Conservation (phyloP, 2,113 vertebrate genomes). For the Serinus canaria region DNA sequence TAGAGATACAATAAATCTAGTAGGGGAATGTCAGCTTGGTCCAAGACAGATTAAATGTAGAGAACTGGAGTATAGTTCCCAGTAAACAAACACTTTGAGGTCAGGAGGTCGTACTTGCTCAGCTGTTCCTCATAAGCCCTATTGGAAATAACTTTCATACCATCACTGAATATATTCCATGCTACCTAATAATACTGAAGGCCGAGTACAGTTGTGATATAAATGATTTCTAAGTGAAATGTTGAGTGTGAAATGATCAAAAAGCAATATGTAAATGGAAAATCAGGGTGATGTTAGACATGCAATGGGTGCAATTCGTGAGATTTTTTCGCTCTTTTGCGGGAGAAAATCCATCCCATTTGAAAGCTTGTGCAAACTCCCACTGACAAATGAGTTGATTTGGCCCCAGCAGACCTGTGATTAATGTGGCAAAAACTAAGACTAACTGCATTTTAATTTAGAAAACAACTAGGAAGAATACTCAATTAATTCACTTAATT, state of each 20-base stretch:
- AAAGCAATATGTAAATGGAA: background rate
- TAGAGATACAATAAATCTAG: constrained; percentile 43
- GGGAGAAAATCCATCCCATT: background rate
- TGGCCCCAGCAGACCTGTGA: background rate
- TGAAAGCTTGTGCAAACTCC: background rate
- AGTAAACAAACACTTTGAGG: constrained; percentile 64
- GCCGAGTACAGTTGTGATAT: background rate
- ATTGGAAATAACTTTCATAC: constrained; percentile 64
- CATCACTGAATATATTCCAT: constrained; percentile 40
- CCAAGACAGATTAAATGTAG: constrained; percentile 59
- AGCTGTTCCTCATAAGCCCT: constrained; percentile 61
- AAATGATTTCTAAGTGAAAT: constrained; percentile 28
- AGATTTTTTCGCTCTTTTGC: background rate
- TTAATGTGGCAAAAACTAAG: constrained; percentile 8
- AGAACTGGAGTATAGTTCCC: constrained; percentile 62
- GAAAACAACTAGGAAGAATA: background rate
- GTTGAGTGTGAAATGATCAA: background rate
- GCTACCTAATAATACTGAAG: constrained; percentile 30
- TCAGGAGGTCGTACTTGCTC: constrained; percentile 48
- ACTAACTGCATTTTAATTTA: background rate
- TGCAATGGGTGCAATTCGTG: background rate
- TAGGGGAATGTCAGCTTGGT: constrained; percentile 35
- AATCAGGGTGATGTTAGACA: background rate
- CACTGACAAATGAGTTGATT: background rate
- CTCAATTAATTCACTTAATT: background rate